phyloP scores from a whole-genome alignment of 2,888 invertebrate species.

The Megalurothrips usitatus region DNA sequence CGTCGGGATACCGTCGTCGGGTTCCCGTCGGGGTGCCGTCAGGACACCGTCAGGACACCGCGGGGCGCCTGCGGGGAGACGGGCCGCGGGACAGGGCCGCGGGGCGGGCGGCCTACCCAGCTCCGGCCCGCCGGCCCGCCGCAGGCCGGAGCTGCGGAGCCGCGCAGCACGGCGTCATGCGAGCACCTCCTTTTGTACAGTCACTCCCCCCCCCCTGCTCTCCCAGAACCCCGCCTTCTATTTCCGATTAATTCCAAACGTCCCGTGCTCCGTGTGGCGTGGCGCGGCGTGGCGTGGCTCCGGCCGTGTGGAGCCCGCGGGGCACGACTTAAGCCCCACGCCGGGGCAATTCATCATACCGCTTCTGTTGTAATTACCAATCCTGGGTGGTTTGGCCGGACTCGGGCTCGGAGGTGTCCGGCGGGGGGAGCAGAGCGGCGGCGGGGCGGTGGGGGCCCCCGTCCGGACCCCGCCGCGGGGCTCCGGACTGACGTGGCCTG shows the following conservation, averaged over 20 bases:
- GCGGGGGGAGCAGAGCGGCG: not conserved
- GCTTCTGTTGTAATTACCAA: constrained; percentile 16
- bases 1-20: too few species aligned
- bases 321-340: constrained; percentile 12
- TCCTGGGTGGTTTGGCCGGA: not conserved
- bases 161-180: too few species aligned
- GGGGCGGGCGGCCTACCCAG: not conserved
- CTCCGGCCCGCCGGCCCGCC: too few species aligned
- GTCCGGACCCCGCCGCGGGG: not conserved
- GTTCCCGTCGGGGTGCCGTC: too few species aligned
- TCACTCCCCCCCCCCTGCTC: too few species aligned
- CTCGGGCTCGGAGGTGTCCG: not conserved
- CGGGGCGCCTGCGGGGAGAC: too few species aligned
- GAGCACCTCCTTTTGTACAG: too few species aligned
- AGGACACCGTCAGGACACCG: too few species aligned
- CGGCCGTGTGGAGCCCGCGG: not conserved
- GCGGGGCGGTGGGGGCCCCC: not conserved
- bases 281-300: not conserved
- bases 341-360: constrained; percentile 19
- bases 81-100: not conserved
- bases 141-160: too few species aligned
- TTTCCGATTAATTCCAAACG: constrained; percentile 1
- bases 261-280: not conserved
- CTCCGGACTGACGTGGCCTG: not conserved
- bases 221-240: too few species aligned